phyloP scores from a whole-genome alignment of 1,140 invertebrate genomes.

The Mamestra configurata region DNA sequence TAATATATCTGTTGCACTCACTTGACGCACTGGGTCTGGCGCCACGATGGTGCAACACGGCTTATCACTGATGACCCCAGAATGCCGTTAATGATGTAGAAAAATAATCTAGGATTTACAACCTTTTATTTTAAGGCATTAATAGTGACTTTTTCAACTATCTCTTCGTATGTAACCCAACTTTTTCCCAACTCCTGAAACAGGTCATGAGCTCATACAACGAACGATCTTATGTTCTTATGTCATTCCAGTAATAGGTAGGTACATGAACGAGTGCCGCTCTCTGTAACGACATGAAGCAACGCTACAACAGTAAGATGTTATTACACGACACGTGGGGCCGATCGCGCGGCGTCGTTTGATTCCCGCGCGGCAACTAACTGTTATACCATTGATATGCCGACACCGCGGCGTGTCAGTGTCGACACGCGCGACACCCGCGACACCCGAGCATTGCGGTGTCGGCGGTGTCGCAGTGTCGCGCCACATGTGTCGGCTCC shows the following conservation, averaged over 20 bases:
- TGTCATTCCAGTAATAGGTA: background rate
- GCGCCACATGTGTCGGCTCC: constrained; percentile 7
- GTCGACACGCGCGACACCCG: constrained; percentile 5
- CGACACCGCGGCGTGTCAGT: constrained; percentile 5
- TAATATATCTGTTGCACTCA: too few relatives aligned
- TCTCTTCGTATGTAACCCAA: background rate
- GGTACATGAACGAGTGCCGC: background rate
- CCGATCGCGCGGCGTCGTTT: background rate
- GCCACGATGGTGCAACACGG: too few relatives aligned
- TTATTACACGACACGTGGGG: background rate
- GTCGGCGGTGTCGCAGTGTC: background rate
- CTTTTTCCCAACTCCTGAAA: background rate
- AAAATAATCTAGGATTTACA: too few relatives aligned
- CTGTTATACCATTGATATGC: background rate
- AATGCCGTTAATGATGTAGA: too few relatives aligned
- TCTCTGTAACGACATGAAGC: background rate
- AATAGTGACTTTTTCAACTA: background rate
- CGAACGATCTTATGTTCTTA: background rate
- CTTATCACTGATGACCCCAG: too few relatives aligned
- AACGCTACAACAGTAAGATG: background rate
- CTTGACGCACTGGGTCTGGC: too few relatives aligned
- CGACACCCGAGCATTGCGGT: background rate
- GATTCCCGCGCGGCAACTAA: background rate
- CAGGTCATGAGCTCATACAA: background rate
- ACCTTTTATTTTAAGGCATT: too few relatives aligned